A percentile compares a stretch with the other conserved stretches of the same genome.
Evolutionary conservation across 2,888 invertebrate genomes (phyloP).

Genomic region (Drosophila cracens): DNA sequence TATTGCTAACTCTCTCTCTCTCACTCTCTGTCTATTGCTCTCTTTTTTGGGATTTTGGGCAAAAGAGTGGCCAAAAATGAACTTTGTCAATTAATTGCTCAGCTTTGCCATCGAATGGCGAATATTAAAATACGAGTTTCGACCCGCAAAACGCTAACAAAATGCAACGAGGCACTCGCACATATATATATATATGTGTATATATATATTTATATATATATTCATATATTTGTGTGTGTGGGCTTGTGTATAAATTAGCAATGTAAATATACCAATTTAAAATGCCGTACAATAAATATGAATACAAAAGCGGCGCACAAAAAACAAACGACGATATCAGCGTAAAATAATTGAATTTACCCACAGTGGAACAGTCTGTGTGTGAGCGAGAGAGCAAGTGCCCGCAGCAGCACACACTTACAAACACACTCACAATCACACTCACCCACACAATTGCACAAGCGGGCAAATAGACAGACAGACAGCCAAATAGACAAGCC

Average conservation of each 20-base stretch:
- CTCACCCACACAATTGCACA: slow-evolving; percentile 20
- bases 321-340: slow-evolving; percentile 80
- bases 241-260: slow-evolving; percentile 71
- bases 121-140: slow-evolving; percentile 51
- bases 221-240: not conserved
- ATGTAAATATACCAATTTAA: slow-evolving; percentile 80
- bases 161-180: slow-evolving; percentile 24
- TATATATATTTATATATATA: not conserved
- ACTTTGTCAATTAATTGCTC: slow-evolving; percentile 79
- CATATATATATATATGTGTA: not conserved
- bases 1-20: not conserved
- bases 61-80: slow-evolving; percentile 67
- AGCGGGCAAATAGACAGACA: slow-evolving; percentile 35
- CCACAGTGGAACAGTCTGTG: slow-evolving; percentile 51
- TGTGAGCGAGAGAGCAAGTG: slow-evolving; percentile 22
- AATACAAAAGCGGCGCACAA: slow-evolving; percentile 71
- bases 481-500: slow-evolving; percentile 46
- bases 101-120: slow-evolving; percentile 60
- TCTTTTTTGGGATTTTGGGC: not conserved
- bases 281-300: slow-evolving; percentile 79
- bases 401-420: slow-evolving; percentile 41
- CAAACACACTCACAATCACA: slow-evolving; percentile 22
- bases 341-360: slow-evolving; percentile 78
- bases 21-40: not conserved
- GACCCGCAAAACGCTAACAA: slow-evolving; percentile 32